Evolutionary conservation across 2,888 invertebrate genomes (phyloP), one percentile per base, ranked within the genome.

Genomic region (Dugesia japonica): DNA sequence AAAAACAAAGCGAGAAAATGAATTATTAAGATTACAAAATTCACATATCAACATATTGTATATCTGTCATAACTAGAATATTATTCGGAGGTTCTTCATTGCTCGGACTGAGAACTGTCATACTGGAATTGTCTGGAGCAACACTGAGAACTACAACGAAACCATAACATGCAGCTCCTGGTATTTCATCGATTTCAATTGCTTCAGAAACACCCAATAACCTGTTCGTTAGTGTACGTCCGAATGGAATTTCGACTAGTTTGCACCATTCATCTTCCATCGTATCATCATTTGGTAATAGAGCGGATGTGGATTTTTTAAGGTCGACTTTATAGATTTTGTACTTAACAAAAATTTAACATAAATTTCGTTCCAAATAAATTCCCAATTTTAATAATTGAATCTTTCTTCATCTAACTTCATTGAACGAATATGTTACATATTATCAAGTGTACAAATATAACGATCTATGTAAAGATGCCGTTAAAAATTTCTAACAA

Each of bases 201-300:
- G 78, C 77, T 73, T 77, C 78, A n/a, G 76, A 77, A 28, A 77
- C 71, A 26, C 71, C 77, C 13, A 77, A 38, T 38, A 77, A 38
- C 17, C 75, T 17, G 27, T 76, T 76, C 1, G 28, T 75, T 1
- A 76, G 42, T 15, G 76, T 33, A 9, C 38, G 28, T 1, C 76
- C 77, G 20, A 76, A 31, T 9, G 33, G 38, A 1, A 76, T 26
- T 13, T 28, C 26, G 1, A 76, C 72, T 1, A 75, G 23, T 33
- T 76, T 76, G 17, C 74, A 75, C 76, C 76, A 76, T 28, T 28
- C 75, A 26, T 75, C 75, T 27, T 76, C 76, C 26, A 76, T 33
- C 1, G 20, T 75, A n/a, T 71, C 76, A 7, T 75, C 76, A 26
- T 76, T 76, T 4, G 76, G 76, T 23, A 76, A 27, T 13, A 76